Conservation (phyloP, 1,140 invertebrate species). For the Pseudomyrmex pallidus region DNA sequence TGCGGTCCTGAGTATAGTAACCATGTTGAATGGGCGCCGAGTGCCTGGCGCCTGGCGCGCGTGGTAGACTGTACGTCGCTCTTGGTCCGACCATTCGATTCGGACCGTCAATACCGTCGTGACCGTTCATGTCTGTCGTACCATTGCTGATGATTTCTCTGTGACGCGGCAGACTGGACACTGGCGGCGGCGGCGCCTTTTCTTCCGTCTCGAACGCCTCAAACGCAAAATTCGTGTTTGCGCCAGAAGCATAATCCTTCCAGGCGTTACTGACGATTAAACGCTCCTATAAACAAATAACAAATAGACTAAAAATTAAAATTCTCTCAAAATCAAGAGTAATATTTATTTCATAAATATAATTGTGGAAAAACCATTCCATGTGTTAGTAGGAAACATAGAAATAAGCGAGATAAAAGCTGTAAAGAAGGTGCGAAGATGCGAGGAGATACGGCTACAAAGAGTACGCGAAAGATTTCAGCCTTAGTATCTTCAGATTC, state of each 20-base stretch:
- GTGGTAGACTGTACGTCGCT: slow-evolving; percentile 84
- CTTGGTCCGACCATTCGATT: slow-evolving; percentile 80
- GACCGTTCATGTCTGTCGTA: slow-evolving; percentile 62
- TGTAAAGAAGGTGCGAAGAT: slow-evolving; percentile 36
- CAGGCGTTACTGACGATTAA: slow-evolving; percentile 93
- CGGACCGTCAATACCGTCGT: slow-evolving; percentile 70
- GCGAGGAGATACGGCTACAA: slow-evolving; percentile 13
- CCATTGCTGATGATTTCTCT: slow-evolving; percentile 79
- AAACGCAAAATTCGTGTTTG: slow-evolving; percentile 95
- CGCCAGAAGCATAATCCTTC: slow-evolving; percentile 92
- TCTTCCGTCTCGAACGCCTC: slow-evolving; percentile 93
- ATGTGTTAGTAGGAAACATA: slow-evolving; percentile 1
- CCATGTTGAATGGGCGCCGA: slow-evolving; percentile 79
- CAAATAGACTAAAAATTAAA: slow-evolving; percentile 1
- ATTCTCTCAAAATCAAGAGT: background rate
- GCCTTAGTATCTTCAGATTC: slow-evolving; percentile 74
- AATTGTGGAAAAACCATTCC: background rate
- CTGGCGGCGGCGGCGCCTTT: slow-evolving; percentile 85
- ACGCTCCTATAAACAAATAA: slow-evolving; percentile 89
- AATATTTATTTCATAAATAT: background rate
- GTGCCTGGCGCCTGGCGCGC: slow-evolving; percentile 80
- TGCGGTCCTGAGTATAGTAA: slow-evolving; percentile 86
- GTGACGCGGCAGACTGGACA: slow-evolving; percentile 81
- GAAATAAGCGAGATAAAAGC: slow-evolving; percentile 4
- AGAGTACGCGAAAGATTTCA: slow-evolving; percentile 63